These are phyloP conservation scores for Sitodiplosis mosellana DNA, from an alignment of 1,140 invertebrate genomes.

Conservation along the genomic window DNA sequence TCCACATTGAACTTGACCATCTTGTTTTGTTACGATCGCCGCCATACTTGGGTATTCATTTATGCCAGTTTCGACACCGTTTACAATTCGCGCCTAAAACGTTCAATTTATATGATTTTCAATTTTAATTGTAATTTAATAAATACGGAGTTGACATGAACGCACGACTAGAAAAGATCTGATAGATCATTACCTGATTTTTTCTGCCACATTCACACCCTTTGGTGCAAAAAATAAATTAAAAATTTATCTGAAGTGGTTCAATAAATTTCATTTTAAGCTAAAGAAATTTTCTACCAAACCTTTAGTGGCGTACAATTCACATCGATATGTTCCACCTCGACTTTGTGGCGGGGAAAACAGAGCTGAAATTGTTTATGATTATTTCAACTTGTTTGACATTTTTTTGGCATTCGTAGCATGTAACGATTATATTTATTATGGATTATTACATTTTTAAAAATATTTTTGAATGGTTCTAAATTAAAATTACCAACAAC, in stretches of 20 bases:
- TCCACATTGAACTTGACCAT: neutral
- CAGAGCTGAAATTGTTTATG: neutral
- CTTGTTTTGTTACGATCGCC: no score
- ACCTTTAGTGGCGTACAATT: neutral
- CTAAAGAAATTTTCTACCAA: neutral
- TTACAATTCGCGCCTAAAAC: slow-evolving; percentile 12
- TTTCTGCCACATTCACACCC: neutral
- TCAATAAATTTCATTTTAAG: neutral
- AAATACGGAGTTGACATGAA: neutral
- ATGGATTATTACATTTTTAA: neutral
- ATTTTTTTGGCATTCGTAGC: no score
- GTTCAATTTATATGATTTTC: no score
- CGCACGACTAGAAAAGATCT: neutral
- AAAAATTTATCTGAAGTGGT: neutral
- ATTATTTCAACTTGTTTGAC: neutral
- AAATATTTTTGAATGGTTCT: neutral
- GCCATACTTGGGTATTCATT: slow-evolving; percentile 20
- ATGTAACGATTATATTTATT: no score
- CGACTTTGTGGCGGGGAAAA: neutral
- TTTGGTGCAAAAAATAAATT: neutral
- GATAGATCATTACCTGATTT: neutral
- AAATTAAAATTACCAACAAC: neutral
- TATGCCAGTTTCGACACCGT: slow-evolving; percentile 10
- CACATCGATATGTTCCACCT: neutral
- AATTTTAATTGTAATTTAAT: neutral